A percentile compares a stretch with the other conserved stretches of the same genome.
Conservation (phyloP, 2,888 invertebrate species). For the Nomada fucata region DNA sequence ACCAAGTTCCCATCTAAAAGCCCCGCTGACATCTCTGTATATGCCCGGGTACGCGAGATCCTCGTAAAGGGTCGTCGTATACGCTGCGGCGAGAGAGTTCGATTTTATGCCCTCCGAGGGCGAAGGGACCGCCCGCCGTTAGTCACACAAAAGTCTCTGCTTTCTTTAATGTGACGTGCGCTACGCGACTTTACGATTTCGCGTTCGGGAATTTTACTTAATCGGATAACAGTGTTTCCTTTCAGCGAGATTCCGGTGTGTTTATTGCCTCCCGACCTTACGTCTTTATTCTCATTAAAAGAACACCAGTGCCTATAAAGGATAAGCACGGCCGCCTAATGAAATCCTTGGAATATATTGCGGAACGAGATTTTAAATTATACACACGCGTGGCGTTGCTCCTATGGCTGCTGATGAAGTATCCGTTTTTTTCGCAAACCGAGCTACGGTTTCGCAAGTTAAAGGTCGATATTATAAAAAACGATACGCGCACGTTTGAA, state of each 20-base stretch:
- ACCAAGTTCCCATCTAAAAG: slow-evolving; percentile 54
- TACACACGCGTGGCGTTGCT: background rate
- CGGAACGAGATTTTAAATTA: background rate
- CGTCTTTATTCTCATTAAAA: slow-evolving; percentile 32
- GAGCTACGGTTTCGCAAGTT: background rate
- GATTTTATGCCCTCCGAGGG: slow-evolving; percentile 62
- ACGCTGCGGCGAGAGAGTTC: slow-evolving; percentile 59
- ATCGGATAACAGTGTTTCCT: slow-evolving; percentile 54
- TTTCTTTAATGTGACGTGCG: slow-evolving; percentile 35
- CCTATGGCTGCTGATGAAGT: background rate
- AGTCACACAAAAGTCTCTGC: slow-evolving; percentile 59
- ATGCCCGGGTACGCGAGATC: slow-evolving; percentile 48
- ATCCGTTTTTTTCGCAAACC: background rate
- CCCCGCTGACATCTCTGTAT: slow-evolving; percentile 71
- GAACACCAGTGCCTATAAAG: background rate
- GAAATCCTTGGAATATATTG: slow-evolving; percentile 2
- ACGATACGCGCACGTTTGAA: background rate
- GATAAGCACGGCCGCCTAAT: slow-evolving; percentile 2
- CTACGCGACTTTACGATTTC: slow-evolving; percentile 48
- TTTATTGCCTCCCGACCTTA: slow-evolving; percentile 21
- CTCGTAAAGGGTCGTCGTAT: slow-evolving; percentile 63
- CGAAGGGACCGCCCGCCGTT: slow-evolving; percentile 64
- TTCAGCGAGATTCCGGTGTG: background rate
- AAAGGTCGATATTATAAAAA: background rate
- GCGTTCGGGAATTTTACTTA: slow-evolving; percentile 42